These are phyloP conservation scores for Anastrepha ludens DNA, from an alignment of 1,140 invertebrate species.

Conservation along the genomic window DNA sequence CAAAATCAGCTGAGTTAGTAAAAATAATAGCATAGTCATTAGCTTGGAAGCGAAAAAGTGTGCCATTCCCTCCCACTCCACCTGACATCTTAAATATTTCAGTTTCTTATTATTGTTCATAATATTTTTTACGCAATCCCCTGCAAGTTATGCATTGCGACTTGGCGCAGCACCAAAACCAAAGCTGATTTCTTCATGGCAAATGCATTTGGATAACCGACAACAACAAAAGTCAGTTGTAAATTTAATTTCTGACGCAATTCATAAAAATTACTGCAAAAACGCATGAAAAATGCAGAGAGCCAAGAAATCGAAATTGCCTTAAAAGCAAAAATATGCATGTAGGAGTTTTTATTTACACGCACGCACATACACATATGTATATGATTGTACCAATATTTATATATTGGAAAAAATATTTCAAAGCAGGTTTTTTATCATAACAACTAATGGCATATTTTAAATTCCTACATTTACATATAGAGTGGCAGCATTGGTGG, in stretches of 20 bases:
- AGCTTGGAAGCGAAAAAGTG: no score
- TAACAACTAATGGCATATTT: background rate
- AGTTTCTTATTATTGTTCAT: no score
- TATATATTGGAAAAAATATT: background rate
- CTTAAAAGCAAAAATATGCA: background rate
- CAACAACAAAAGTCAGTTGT: background rate
- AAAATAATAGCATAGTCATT: no score
- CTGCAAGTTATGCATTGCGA: background rate
- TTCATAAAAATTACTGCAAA: background rate
- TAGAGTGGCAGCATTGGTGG: background rate
- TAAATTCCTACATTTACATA: background rate
- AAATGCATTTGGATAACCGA: background rate
- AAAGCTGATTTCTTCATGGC: background rate
- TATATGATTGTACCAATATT: background rate
- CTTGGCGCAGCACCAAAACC: background rate
- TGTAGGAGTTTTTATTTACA: background rate
- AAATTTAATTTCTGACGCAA: background rate
- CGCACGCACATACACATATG: background rate
- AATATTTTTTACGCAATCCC: background rate
- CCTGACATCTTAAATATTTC: no score
- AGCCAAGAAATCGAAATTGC: background rate
- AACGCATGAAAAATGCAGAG: background rate
- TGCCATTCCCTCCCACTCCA: no score
- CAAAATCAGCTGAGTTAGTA: no score
- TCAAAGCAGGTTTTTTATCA: background rate